Percentiles rank a stretch among this genome's conserved stretches.
These are phyloP conservation scores for Antigone vipio DNA, from an alignment of 2,113 vertebrate genomes.

Conservation along the genomic window DNA sequence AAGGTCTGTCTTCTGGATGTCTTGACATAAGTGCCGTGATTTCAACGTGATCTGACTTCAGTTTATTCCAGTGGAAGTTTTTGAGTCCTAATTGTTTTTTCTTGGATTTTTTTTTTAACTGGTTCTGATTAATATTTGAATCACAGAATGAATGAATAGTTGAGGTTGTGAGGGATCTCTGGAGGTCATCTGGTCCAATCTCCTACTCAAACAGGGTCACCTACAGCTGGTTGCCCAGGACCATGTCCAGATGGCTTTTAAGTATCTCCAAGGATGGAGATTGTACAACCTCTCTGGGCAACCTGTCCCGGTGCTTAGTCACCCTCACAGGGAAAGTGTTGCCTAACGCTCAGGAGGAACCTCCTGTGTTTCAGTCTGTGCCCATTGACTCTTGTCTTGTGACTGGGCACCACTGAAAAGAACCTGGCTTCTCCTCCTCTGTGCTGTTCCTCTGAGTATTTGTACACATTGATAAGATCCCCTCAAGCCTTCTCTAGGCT, in stretches of 20 bases:
- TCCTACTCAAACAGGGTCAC: background rate
- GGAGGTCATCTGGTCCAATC: background rate
- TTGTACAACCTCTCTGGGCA: background rate
- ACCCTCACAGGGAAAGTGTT: background rate
- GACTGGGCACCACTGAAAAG: background rate
- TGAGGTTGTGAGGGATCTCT: background rate
- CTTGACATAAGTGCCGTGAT: background rate
- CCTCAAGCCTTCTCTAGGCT: background rate
- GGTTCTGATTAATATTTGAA: background rate
- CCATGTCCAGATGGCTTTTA: background rate
- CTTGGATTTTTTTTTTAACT: background rate
- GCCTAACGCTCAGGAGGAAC: background rate
- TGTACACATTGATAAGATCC: background rate
- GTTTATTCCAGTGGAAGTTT: background rate
- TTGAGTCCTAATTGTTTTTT: background rate
- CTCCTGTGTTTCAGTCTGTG: background rate
- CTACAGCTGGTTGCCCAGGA: background rate
- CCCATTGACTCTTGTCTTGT: background rate
- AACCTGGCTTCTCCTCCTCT: background rate
- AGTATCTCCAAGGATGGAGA: background rate
- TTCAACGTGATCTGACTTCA: background rate
- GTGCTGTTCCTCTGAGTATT: background rate
- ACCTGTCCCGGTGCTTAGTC: background rate
- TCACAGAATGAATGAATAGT: background rate
- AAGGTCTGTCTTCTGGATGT: background rate